Base-by-base conservation (phyloP, 2,888 invertebrate species). In the Isotomurus palustris region DNA sequence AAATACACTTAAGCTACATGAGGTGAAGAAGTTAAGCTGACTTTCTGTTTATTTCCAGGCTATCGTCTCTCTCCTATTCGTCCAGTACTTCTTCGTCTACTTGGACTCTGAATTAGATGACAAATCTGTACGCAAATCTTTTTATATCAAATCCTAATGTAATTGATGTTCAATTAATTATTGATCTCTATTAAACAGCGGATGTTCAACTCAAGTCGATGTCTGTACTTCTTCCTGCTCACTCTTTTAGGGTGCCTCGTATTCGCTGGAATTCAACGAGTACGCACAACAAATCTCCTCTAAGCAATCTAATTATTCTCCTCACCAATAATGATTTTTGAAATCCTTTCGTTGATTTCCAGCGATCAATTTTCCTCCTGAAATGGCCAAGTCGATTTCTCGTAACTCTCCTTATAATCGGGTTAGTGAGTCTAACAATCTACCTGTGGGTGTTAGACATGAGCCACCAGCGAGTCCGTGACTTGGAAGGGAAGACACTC, bases 51-150 rank as follows among this genome's bases (percentile, higher is more conserved):
- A 29, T 22, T 24, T 17, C 24, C 36, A 64, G 64, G 64, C 64
- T 52, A 57, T 64, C 52, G 64, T 61, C 19, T 57, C 64, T 44
- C 59, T 64, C 17, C 53, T 64, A 14, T 64, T 61, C 12, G 61
- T 64, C 32, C 64, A 64, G 28, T 64, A 64, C 40, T 62, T 64
- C 45, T 59, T 62, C 47, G 54, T 64, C 28, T 64, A 59, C 29
- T 45, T 64, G 40, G 57, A 64, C 28, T 61, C 61, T n/a, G 49
- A 49, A 43, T 28, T 32, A 14, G 55, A 55, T 6, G 55, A 55
- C 8, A 41, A 25, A 17, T 32, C 17, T 17, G 56, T 56, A 48
- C 45, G 44, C 24, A 36, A 52, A 53, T 12, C 21, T 21, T 21
- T 53, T 22, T 2, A 29, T 8, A 21, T 25, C 14, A 24, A 51